These are phyloP conservation scores for Leucopternis melanops DNA, from an alignment of 2,113 vertebrate genomes.

Conservation along the genomic window DNA sequence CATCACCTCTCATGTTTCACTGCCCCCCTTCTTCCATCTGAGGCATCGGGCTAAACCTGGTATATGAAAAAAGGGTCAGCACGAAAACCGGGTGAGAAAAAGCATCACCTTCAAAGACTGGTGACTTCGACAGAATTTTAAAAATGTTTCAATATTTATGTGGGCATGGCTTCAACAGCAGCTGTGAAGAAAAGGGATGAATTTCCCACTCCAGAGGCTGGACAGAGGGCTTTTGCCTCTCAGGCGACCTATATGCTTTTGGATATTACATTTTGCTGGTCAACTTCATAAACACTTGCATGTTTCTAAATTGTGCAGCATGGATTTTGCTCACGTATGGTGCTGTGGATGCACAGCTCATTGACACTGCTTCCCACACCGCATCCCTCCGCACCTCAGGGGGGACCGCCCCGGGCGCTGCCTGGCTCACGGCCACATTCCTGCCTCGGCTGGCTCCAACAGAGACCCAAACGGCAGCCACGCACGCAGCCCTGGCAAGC, in stretches of 20 bases:
- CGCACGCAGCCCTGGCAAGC: neutral
- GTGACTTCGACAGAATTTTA: neutral
- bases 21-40: neutral
- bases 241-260: neutral
- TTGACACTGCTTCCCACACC: neutral
- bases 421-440: accelerated
- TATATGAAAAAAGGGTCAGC: neutral
- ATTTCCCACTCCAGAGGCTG: neutral
- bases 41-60: neutral
- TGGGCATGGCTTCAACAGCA: neutral
- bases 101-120: neutral
- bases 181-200: neutral
- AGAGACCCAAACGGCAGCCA: neutral
- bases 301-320: neutral
- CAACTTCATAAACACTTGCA: neutral
- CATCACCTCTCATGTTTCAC: neutral
- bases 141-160: neutral
- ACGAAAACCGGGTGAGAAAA: neutral
- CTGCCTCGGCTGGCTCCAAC: neutral
- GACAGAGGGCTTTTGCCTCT: neutral
- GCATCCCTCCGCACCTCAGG: neutral
- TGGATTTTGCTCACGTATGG: neutral
- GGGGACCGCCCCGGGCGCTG: accelerated
- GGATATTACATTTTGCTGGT: neutral
- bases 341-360: accelerated